Percentiles rank a stretch among this genome's conserved stretches.
phyloP scores from a whole-genome alignment of 2,888 invertebrate species.

The Dasypolia templi region DNA sequence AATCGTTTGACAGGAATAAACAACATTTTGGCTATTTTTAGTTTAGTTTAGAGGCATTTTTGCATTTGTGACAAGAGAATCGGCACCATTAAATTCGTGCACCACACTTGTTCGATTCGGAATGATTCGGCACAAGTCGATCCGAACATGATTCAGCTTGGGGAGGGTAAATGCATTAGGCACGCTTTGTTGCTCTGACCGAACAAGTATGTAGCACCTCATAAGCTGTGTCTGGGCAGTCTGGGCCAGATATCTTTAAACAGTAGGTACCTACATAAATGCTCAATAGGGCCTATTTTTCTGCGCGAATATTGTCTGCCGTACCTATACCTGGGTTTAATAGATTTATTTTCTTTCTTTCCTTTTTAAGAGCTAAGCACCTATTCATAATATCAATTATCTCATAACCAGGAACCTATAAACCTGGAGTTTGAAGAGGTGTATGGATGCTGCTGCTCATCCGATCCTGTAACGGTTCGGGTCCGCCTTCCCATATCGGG shows the following conservation, averaged over 20 bases:
- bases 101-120: not conserved
- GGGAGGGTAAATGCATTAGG: not conserved
- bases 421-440: constrained; percentile 78
- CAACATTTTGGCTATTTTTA: no score
- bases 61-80: no score
- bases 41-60: no score
- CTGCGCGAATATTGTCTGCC: not conserved
- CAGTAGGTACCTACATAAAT: no score
- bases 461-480: constrained; percentile 66
- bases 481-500: constrained; percentile 74
- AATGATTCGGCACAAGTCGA: not conserved
- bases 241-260: no score
- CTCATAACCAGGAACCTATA: constrained; percentile 72
- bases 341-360: no score
- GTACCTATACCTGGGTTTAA: no score
- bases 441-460: constrained; percentile 71
- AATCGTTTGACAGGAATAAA: no score
- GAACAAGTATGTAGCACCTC: not conserved
- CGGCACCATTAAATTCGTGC: no score
- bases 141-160: not conserved
- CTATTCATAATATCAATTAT: not conserved
- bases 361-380: not conserved
- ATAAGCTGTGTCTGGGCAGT: not conserved
- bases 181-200: not conserved
- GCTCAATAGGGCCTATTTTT: not conserved